phyloP scores from a whole-genome alignment of 2,113 vertebrate species.

The Crypturellus undulatus region DNA sequence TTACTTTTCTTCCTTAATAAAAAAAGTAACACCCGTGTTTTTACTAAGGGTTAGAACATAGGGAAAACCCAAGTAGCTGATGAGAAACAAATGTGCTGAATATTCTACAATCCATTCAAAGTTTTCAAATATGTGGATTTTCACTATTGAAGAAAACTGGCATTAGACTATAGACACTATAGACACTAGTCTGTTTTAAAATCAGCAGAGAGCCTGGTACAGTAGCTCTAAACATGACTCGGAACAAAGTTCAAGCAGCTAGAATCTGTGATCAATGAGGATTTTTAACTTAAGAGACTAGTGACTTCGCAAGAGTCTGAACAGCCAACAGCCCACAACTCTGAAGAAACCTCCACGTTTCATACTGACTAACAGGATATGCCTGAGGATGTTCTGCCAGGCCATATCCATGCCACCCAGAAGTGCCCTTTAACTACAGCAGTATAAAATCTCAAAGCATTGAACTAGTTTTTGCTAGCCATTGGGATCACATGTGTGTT shows the following conservation, averaged over 20 bases:
- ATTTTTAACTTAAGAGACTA: not conserved
- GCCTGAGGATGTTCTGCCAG: not conserved
- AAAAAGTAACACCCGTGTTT: not conserved
- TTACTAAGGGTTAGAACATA: not conserved
- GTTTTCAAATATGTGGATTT: rapidly evolving
- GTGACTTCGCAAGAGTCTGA: not conserved
- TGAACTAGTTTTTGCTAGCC: not conserved
- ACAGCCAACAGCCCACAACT: not conserved
- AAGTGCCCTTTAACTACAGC: not conserved
- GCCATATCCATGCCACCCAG: not conserved
- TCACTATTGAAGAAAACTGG: not conserved
- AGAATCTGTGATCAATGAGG: not conserved
- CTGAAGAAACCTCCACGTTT: not conserved
- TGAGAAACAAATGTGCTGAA: not conserved
- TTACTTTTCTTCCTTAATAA: not conserved
- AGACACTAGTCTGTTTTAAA: not conserved
- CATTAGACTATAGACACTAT: too few relatives aligned
- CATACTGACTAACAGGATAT: not conserved
- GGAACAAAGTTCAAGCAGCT: not conserved
- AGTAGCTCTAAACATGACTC: not conserved
- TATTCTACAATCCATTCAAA: not conserved
- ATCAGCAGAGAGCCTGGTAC: not conserved
- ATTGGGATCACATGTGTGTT: not conserved
- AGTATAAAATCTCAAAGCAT: not conserved
- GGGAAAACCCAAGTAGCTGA: not conserved